Percentiles rank a stretch among this genome's conserved stretches.
These are phyloP conservation scores for Zoanthus gigantus DNA, from an alignment of 92 coral and sea anemone genomes.

Conservation along the genomic window DNA sequence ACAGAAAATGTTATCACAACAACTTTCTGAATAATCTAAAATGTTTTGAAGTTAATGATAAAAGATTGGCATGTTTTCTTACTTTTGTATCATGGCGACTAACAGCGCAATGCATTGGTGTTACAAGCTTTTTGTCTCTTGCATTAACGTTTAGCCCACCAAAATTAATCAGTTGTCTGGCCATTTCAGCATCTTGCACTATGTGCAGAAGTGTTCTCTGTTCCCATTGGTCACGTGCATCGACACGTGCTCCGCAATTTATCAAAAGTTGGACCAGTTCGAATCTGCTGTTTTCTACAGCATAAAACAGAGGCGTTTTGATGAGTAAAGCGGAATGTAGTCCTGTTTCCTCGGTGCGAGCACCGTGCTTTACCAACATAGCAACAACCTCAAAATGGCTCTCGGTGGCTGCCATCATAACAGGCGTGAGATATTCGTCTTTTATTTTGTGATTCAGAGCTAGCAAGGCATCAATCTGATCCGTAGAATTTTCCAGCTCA, in stretches of 20 bases:
- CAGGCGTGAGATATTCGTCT: conserved; percentile 13
- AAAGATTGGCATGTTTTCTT: background rate
- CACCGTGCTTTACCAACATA: conserved; percentile 21
- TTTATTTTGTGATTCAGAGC: conserved; percentile 5
- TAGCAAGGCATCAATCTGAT: background rate
- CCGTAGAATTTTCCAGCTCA: background rate
- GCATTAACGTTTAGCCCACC: conserved; percentile 39
- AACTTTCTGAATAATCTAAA: background rate
- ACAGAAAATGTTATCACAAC: background rate
- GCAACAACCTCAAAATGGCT: conserved; percentile 1
- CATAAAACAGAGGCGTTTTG: conserved; percentile 34
- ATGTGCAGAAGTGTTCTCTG: conserved; percentile 29
- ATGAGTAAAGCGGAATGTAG: background rate
- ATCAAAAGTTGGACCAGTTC: conserved; percentile 16
- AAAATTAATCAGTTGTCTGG: conserved; percentile 21
- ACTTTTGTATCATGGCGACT: conserved; percentile 30
- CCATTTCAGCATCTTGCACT: conserved; percentile 31
- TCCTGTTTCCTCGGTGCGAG: background rate
- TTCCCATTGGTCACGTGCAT: background rate
- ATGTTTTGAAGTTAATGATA: background rate
- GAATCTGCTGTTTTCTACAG: conserved; percentile 19
- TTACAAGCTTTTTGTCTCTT: conserved; percentile 11
- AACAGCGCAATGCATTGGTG: conserved; percentile 33
- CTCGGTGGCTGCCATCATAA: conserved; percentile 30
- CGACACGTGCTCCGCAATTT: conserved; percentile 37